Base-by-base conservation (phyloP, 2,113 vertebrate genomes). In the Xiphias gladius region DNA sequence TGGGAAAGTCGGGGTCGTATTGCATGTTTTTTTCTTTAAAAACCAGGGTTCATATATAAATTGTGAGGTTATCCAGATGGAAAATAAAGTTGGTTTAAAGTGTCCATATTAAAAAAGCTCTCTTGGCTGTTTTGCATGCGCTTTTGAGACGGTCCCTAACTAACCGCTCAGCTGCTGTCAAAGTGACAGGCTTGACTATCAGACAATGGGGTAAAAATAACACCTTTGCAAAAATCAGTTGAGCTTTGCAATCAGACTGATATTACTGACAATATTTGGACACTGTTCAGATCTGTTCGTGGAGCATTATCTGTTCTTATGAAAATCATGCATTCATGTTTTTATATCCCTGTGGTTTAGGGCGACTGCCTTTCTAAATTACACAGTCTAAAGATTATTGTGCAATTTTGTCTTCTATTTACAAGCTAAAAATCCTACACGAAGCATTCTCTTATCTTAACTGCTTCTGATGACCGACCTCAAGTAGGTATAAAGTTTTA, bases 401-500 rank as follows among this genome's bases (percentile, higher is more conserved):
- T 30, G 14, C 41, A 39, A 35, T 57, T 76, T 68, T 41, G 20
- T 55, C 46, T 30, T 22, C 35, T 58, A 46, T 59, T 68, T 35
- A 30, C 64, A 61, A 46, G 39, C 26, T 24, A 2, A 16, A 50
- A 73, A 20, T 83, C 55, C 32, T 68, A 58, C 26, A 57, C 35
- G 12, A 19, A 69, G 37, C 7, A 4, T 32, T 26, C 30, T 6
- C 24, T 54, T 12, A 1, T 55, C 76, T 39, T 28, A 69, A 59
- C 3, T 61, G 58, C 43, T n/a, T 26, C 7, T 28, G 32, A 69
- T 13, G 73, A 26, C 17, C 16, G 64, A 67, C 32, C 35, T 64
- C 58, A 32, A 69, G 69, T 35, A 10, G 17, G 30, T 46, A 20
- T 76, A 20, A 76, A 59, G 62, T 81, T 63, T 79, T 54, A 39